Conservation (phyloP, 2,888 invertebrate species). For the Philonicus albiceps region DNA sequence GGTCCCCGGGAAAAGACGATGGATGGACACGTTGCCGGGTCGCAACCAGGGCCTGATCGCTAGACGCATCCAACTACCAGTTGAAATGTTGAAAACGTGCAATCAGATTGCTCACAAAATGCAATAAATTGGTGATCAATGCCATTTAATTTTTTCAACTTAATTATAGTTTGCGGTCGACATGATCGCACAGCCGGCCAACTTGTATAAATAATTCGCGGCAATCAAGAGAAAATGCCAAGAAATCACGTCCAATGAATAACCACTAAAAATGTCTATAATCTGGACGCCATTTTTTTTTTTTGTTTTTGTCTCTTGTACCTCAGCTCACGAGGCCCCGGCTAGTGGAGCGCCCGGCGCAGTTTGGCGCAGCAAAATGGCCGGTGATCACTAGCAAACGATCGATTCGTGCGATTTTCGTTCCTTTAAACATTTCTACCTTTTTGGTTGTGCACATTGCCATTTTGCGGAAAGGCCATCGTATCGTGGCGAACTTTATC, state of each 20-base stretch:
- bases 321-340: not conserved
- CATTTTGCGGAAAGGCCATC: constrained; percentile 6
- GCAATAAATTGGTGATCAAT: constrained; percentile 42
- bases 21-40: constrained; percentile 21
- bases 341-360: not conserved
- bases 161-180: constrained; percentile 38
- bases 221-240: constrained; percentile 39
- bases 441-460: constrained; percentile 11
- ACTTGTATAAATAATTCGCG: constrained; percentile 35
- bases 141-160: constrained; percentile 40
- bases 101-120: constrained; percentile 43
- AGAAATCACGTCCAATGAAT: constrained; percentile 48
- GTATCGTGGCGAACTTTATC: not conserved
- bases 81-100: constrained; percentile 34
- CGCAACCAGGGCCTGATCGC: not conserved
- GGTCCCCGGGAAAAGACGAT: not conserved
- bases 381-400: constrained; percentile 47
- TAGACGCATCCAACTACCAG: constrained; percentile 39
- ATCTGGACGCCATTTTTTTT: constrained; percentile 47
- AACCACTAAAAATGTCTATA: constrained; percentile 44
- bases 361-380: constrained; percentile 44
- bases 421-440: constrained; percentile 8
- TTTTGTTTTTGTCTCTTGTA: no score
- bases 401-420: constrained; percentile 43
- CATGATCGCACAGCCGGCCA: not conserved